Conservation (phyloP, 1,140 invertebrate genomes). For the Aphaenogaster ashmeadi region DNA sequence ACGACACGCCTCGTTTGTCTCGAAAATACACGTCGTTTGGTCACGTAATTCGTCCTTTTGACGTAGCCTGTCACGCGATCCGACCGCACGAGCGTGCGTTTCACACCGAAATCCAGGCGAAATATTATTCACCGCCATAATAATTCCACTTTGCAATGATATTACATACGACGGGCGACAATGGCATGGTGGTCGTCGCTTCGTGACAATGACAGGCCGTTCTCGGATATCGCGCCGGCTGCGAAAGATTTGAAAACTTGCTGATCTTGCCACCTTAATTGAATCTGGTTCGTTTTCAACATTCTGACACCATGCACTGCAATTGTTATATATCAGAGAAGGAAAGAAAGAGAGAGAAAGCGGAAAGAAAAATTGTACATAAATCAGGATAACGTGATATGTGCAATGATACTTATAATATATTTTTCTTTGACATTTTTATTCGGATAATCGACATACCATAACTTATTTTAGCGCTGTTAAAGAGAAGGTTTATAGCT, state of each 20-base stretch:
- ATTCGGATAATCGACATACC: not conserved
- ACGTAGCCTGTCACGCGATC: conserved; percentile 74
- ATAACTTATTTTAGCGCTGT: not conserved
- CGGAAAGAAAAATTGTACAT: not conserved
- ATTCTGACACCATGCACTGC: too few species aligned
- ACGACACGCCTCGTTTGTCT: conserved; percentile 69
- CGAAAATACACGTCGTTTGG: conserved; percentile 67
- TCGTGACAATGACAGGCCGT: conserved; percentile 51
- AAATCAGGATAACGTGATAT: not conserved
- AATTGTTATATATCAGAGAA: not conserved
- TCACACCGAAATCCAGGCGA: conserved; percentile 39
- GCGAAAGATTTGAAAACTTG: conserved; percentile 33
- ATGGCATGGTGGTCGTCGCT: conserved; percentile 10
- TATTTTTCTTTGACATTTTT: not conserved
- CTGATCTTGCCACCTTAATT: not conserved
- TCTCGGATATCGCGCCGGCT: conserved; percentile 29
- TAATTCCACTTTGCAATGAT: conserved; percentile 53
- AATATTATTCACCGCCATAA: conserved; percentile 73
- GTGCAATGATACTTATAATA: not conserved
- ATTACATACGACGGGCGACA: conserved; percentile 35
- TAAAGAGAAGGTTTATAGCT: not conserved
- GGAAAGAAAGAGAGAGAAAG: not conserved
- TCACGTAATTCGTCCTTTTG: conserved; percentile 76
- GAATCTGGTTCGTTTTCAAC: not conserved
- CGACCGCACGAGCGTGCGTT: conserved; percentile 66